A percentile compares a stretch with the other conserved stretches of the same genome.
Conservation (phyloP, 92 coral and sea anemone species). For the Phenganax stokvisi region DNA sequence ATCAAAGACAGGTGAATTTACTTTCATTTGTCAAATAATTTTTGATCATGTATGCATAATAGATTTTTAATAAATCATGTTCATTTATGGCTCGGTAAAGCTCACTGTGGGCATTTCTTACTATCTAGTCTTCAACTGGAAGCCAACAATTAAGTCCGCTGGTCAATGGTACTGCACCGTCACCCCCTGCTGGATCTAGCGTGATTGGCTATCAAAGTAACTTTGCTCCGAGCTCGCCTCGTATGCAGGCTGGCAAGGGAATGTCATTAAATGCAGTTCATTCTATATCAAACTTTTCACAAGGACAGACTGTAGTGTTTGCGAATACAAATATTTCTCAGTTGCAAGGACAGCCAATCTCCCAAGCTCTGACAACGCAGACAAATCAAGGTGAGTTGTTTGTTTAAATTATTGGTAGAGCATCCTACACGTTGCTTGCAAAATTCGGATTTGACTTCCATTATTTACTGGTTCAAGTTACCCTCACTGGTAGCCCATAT, state of each 20-base stretch:
- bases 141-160: conserved; percentile 63
- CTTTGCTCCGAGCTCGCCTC: conserved; percentile 52
- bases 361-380: conserved; percentile 70
- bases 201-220: conserved; percentile 74
- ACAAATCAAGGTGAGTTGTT: conserved; percentile 40
- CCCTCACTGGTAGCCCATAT: too few species aligned
- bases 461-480: too few species aligned
- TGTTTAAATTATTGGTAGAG: neutral
- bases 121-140: conserved; percentile 49
- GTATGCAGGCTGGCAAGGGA: conserved; percentile 4
- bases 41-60: too few species aligned
- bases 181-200: conserved; percentile 72
- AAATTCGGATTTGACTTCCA: too few species aligned
- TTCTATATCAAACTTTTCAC: conserved; percentile 28
- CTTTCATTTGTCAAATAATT: neutral
- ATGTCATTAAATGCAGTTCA: conserved; percentile 21
- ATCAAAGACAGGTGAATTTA: conserved; percentile 31
- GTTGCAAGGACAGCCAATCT: conserved; percentile 65
- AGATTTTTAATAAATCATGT: neutral
- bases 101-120: neutral
- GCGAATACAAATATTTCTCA: conserved; percentile 87
- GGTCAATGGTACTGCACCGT: conserved; percentile 88
- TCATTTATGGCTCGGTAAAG: neutral
- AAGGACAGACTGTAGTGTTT: conserved; percentile 69
- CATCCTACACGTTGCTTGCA: too few species aligned